A percentile compares a stretch with the other conserved stretches of the same genome.
These are phyloP conservation scores for Philopedon plagiatum DNA, from an alignment of 2,888 invertebrate species.

Conservation along the genomic window DNA sequence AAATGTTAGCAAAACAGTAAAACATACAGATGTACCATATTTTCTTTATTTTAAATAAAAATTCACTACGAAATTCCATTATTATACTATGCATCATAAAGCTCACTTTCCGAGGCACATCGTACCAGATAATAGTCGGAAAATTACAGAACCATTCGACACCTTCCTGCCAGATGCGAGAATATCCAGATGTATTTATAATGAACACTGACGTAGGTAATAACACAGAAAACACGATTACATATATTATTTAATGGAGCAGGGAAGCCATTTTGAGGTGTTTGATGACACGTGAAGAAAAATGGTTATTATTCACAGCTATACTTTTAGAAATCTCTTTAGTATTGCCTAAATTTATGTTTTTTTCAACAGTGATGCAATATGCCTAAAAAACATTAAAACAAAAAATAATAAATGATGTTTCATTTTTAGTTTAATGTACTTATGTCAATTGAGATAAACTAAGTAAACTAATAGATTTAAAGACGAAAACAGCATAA, in stretches of 20 bases:
- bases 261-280: constrained; percentile 3
- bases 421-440: too few relatives aligned
- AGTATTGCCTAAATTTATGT: constrained; percentile 1
- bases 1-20: too few relatives aligned
- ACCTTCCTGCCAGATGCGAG: constrained; percentile 26
- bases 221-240: constrained; percentile 13
- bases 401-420: too few relatives aligned
- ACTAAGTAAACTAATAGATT: too few relatives aligned
- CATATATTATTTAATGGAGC: constrained; percentile 15
- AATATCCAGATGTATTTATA: constrained; percentile 29
- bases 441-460: too few relatives aligned
- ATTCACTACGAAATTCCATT: background rate
- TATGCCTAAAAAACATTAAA: too few relatives aligned
- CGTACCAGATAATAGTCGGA: constrained; percentile 19
- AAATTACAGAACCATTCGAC: constrained; percentile 23
- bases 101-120: constrained; percentile 5
- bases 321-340: background rate
- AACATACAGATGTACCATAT: too few relatives aligned
- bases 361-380: too few relatives aligned
- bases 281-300: constrained; percentile 5
- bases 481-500: too few relatives aligned
- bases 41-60: too few relatives aligned
- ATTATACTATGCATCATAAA: constrained; percentile 22
- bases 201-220: constrained; percentile 21
- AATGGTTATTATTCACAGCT: background rate